Conservation (phyloP, 2,113 vertebrate species). For the Seriola dumerili region DNA sequence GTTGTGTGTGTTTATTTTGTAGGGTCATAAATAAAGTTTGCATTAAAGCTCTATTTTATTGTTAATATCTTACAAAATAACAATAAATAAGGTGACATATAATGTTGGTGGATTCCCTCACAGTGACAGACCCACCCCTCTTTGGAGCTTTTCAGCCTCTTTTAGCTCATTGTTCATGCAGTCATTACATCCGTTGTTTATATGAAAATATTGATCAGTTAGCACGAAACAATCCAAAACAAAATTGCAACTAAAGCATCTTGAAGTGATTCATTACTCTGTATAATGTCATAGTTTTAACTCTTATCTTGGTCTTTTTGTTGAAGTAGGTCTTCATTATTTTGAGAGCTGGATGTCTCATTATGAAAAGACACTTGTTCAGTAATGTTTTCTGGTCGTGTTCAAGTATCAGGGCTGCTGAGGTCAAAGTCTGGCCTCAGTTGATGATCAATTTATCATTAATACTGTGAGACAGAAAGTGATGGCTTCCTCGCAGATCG, state of each 20-base stretch:
- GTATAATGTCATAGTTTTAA: no score
- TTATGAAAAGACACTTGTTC: background rate
- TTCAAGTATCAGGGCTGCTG: background rate
- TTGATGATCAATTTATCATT: conserved; percentile 37
- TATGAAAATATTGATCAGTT: background rate
- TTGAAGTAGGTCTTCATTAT: background rate
- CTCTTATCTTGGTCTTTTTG: background rate
- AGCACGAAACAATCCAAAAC: background rate
- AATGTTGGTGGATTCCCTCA: no score
- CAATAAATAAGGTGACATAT: background rate
- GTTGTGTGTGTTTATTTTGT: conserved; percentile 20
- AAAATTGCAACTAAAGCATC: no score
- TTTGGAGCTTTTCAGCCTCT: no score
- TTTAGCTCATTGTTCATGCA: no score
- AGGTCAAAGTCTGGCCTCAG: conserved; percentile 16
- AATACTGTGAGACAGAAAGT: background rate
- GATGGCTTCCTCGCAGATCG: background rate
- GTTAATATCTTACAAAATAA: background rate
- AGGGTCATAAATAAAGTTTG: background rate
- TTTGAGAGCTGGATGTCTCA: background rate
- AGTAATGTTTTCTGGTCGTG: background rate
- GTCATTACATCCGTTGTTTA: no score
- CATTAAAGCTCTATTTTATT: no score
- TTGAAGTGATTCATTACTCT: no score
- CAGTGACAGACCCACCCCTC: no score